These are phyloP conservation scores for Periplaneta americana DNA, from an alignment of 1,140 invertebrate species.

Conservation along the genomic window DNA sequence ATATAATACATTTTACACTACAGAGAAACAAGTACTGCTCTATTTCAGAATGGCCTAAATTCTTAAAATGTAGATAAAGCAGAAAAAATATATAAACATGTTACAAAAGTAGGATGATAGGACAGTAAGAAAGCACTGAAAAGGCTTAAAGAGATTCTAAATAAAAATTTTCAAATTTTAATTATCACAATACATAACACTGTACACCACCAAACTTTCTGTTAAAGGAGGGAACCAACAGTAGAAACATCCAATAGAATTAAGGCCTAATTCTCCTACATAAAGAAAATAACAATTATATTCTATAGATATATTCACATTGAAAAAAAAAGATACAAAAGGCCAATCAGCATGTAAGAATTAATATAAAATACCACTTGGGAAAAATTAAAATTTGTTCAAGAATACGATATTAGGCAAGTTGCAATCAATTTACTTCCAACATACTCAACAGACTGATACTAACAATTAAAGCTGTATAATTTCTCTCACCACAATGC, in stretches of 20 bases:
- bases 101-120: too few species aligned
- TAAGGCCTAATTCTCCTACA: neutral
- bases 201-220: neutral
- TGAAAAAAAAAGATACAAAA: neutral
- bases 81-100: too few species aligned
- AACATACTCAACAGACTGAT: neutral
- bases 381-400: neutral
- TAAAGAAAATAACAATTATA: neutral
- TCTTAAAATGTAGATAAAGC: too few species aligned
- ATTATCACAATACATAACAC: too few species aligned
- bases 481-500: neutral
- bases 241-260: neutral
- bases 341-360: neutral
- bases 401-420: neutral
- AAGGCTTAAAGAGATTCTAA: too few species aligned
- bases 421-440: neutral
- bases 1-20: too few species aligned
- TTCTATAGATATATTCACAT: neutral
- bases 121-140: too few species aligned
- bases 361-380: neutral
- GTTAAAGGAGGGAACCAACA: neutral
- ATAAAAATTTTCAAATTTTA: too few species aligned
- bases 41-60: too few species aligned
- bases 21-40: too few species aligned
- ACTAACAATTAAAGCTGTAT: neutral